phyloP scores from a whole-genome alignment of 2,888 invertebrate species.

The Chrysotoxum bicinctum region DNA sequence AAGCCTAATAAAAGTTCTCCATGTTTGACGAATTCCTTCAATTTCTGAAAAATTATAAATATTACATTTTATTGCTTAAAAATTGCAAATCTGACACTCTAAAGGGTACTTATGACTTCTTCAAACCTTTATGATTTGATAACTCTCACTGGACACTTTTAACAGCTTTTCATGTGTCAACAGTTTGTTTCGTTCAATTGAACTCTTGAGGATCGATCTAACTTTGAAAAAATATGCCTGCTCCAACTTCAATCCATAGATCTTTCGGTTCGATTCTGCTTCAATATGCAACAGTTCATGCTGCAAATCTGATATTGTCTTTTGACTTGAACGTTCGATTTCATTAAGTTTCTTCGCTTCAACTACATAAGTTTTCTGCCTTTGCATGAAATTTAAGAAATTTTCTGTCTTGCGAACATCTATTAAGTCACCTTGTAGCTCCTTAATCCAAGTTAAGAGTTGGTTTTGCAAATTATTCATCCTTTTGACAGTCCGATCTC shows the following conservation, averaged over 20 bases:
- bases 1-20: conserved; percentile 78
- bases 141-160: conserved; percentile 76
- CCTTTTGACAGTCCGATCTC: conserved; percentile 75
- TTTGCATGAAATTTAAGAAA: conserved; percentile 75
- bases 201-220: conserved; percentile 76
- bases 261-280: conserved; percentile 74
- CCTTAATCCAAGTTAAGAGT: conserved; percentile 75
- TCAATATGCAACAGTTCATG: conserved; percentile 75
- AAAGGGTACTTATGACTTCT: too few relatives aligned
- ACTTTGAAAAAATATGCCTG: conserved; percentile 77
- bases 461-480: conserved; percentile 77
- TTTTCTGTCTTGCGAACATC: conserved; percentile 77
- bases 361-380: conserved; percentile 76
- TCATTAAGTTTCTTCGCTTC: conserved; percentile 76
- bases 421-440: conserved; percentile 74
- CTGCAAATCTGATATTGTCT: conserved; percentile 73
- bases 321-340: conserved; percentile 73
- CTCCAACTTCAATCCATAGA: conserved; percentile 77
- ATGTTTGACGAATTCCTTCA: conserved; percentile 74
- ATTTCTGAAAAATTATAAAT: conserved; percentile 74
- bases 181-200: conserved; percentile 74
- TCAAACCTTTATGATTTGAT: conserved; percentile 76
- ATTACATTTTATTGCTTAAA: too few relatives aligned
- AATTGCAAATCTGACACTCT: too few relatives aligned
- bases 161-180: conserved; percentile 77